Percentiles rank a stretch among this genome's conserved stretches.
These are phyloP conservation scores for Plusia festucae DNA, from an alignment of 2,888 invertebrate species.

Conservation along the genomic window DNA sequence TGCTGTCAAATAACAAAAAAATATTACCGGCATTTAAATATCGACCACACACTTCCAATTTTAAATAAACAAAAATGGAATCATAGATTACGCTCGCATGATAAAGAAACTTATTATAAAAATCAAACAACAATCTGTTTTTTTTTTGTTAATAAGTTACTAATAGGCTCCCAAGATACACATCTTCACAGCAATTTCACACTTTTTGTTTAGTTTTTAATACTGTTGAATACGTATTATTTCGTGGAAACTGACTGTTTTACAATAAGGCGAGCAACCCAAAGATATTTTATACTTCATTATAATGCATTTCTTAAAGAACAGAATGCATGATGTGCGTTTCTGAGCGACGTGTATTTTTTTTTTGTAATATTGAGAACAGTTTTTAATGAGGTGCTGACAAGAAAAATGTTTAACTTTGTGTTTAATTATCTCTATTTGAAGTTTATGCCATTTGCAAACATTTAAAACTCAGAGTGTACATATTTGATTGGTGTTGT, in stretches of 20 bases:
- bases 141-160: conserved; percentile 31
- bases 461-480: too few relatives aligned
- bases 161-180: conserved; percentile 37
- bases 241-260: conserved; percentile 42
- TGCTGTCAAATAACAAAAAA: too few relatives aligned
- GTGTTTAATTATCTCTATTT: too few relatives aligned
- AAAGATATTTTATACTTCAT: conserved; percentile 20
- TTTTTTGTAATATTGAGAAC: conserved; percentile 8
- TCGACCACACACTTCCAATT: not conserved
- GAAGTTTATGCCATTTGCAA: too few relatives aligned
- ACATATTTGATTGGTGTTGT: too few relatives aligned
- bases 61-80: conserved; percentile 10
- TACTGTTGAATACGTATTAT: conserved; percentile 50
- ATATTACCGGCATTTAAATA: too few relatives aligned
- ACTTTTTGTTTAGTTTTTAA: conserved; percentile 42
- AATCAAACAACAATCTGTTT: conserved; percentile 24
- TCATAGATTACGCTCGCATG: conserved; percentile 38
- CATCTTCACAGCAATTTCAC: conserved; percentile 45
- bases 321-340: not conserved
- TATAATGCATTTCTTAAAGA: conserved; percentile 12
- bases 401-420: not conserved
- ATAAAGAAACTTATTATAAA: not conserved
- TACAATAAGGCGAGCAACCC: conserved; percentile 17
- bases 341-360: not conserved
- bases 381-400: not conserved